Percentiles rank a stretch among this genome's conserved stretches.
These are phyloP conservation scores for Drosophila hawaiiensis DNA, from an alignment of 2,888 invertebrate genomes.

Conservation along the genomic window DNA sequence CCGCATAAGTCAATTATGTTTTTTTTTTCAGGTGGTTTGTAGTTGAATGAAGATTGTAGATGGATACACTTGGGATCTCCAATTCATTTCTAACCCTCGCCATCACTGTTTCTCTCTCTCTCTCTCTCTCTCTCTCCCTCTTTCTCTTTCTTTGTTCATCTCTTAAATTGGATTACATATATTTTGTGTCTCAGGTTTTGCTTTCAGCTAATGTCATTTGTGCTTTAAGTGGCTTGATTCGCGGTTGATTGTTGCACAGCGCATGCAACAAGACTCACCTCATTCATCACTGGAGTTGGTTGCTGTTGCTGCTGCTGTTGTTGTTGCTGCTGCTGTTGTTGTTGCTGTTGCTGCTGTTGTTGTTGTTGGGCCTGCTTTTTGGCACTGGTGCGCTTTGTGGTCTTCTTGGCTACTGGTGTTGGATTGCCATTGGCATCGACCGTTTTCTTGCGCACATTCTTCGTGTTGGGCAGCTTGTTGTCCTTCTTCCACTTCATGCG, in stretches of 20 bases:
- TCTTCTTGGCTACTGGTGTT: constrained; percentile 84
- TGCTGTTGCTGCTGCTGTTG: constrained; percentile 59
- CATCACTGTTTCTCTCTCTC: background rate
- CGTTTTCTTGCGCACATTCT: constrained; percentile 89
- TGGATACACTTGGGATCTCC: background rate
- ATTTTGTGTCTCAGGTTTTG: background rate
- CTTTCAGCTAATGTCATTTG: constrained; percentile 41
- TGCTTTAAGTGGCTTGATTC: constrained; percentile 48
- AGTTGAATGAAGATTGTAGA: background rate
- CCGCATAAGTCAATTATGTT: constrained; percentile 5
- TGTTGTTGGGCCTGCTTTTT: constrained; percentile 80
- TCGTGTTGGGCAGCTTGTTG: constrained; percentile 86
- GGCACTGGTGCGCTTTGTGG: constrained; percentile 81
- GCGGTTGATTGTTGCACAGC: constrained; percentile 47
- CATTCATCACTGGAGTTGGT: constrained; percentile 84
- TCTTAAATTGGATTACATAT: background rate
- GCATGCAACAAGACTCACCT: constrained; percentile 77
- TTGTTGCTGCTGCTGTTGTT: constrained; percentile 64
- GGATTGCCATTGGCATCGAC: constrained; percentile 85
- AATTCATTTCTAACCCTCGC: background rate
- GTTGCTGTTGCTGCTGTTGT: constrained; percentile 64
- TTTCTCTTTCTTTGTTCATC: background rate
- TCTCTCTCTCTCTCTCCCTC: background rate
- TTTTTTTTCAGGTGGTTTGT: background rate
- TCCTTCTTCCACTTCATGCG: constrained; percentile 95